Evolutionary conservation across 2,113 vertebrate species (phyloP).

Genomic region (Sardina pilchardus): DNA sequence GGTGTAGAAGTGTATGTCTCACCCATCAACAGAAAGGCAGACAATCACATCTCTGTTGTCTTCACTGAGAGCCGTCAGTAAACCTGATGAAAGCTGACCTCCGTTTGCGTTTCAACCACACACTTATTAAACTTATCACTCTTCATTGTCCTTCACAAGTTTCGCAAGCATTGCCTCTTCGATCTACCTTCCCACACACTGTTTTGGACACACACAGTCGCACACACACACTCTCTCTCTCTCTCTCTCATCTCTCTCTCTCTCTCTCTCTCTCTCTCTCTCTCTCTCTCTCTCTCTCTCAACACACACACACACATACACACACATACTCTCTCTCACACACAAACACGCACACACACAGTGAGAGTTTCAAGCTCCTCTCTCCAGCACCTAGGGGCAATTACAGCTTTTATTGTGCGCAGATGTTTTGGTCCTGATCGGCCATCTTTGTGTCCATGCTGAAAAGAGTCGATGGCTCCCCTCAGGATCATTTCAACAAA

Average conservation of each 20-base stretch:
- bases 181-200: not conserved
- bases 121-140: not conserved
- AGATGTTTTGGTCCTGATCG: conserved; percentile 42
- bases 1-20: not conserved
- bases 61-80: conserved; percentile 26
- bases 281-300: too few species aligned
- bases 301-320: not conserved
- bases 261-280: too few species aligned
- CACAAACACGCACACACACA: not conserved
- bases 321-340: not conserved
- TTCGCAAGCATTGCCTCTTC: not conserved
- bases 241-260: too few species aligned
- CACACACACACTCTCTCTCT: not conserved
- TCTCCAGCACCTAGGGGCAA: conserved; percentile 37
- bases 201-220: not conserved
- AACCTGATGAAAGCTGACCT: not conserved
- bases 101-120: not conserved
- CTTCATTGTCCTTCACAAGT: conserved; percentile 1
- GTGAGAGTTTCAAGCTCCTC: conserved; percentile 5
- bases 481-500: conserved; percentile 26
- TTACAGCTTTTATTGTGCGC: conserved; percentile 48
- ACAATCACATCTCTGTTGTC: conserved; percentile 25
- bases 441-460: conserved; percentile 29
- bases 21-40: conserved; percentile 29
- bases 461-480: conserved; percentile 31